Base-by-base conservation (phyloP, 2,888 invertebrate species). In the Salpingus planirostris region DNA sequence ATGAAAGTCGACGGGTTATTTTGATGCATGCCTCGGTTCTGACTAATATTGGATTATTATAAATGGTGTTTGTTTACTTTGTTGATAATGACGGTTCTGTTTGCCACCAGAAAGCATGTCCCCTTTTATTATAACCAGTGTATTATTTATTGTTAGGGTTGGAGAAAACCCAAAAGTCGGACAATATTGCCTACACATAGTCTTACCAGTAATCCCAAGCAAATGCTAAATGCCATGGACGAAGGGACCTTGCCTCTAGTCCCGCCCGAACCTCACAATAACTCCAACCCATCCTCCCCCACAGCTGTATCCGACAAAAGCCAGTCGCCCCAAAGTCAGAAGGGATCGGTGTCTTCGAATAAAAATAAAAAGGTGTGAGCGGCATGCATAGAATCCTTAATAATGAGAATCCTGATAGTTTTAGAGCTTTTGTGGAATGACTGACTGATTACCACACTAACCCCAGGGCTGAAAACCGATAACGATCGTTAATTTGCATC, bases 141-240 rank as follows among this genome's bases (percentile, higher is more conserved):
- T 38, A 11, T 38, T 54, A n/a, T 55, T 43, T 59, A 56, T 58
- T 58, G 43, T 57, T 69, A 81, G 81, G 80, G 79, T 54, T 81
- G 81, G 81, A 79, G 80, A 70, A 81, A 80, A 68, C 80, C 80
- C 61, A 80, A 80, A 68, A 77, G 78, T 52, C 76, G 81, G 60
- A 80, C 80, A 58, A 76, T 80, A 67, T 75, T 80, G 78, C 80
- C 80, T 54, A 59, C 69, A 62, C 63, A 68, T 60, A 67, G 65
- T 59, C 64, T 68, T 46, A 62, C 69, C 49, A 70, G n/a, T n/a
- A 18, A 69, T 55, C 68, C 70, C 52, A 70, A 70, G 61, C 68
- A 68, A 64, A 68, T 69, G 53, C 65, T 66, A 48, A 57, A 57
- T 48, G 50, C 55, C 44, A 49, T 62, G 52, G 62, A 63, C 42